phyloP scores from a whole-genome alignment of 2,888 invertebrate genomes.

The Brenthis ino region DNA sequence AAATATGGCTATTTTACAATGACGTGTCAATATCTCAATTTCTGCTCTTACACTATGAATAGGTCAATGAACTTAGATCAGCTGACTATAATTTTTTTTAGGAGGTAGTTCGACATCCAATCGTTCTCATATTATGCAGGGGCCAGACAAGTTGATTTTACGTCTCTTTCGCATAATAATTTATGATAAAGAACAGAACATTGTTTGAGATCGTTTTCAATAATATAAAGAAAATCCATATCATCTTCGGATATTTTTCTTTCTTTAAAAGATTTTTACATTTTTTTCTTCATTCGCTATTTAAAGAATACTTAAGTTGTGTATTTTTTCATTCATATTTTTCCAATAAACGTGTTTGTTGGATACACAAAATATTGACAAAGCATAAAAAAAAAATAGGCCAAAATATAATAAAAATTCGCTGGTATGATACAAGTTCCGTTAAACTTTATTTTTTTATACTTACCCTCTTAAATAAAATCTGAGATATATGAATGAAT shows the following conservation, averaged over 20 bases:
- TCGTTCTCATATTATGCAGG: neutral
- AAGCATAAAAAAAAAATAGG: neutral
- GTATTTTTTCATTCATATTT: too few species aligned
- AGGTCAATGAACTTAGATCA: slow-evolving; percentile 25
- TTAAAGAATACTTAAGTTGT: too few species aligned
- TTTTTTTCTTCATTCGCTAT: too few species aligned
- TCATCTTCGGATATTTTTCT: too few species aligned
- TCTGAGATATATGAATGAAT: slow-evolving; percentile 24
- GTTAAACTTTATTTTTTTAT: slow-evolving; percentile 28
- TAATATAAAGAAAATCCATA: too few species aligned
- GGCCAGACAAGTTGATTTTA: neutral
- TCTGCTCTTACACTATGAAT: neutral
- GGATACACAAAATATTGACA: neutral
- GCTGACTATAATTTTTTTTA: slow-evolving; percentile 8
- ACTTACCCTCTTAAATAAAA: slow-evolving; percentile 40
- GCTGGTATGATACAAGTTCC: slow-evolving; percentile 11
- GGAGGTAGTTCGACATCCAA: slow-evolving; percentile 17
- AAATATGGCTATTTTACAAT: too few species aligned
- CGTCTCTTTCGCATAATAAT: too few species aligned
- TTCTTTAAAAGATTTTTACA: too few species aligned
- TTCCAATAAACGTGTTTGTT: neutral
- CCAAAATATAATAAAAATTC: too few species aligned
- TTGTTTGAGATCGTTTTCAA: too few species aligned
- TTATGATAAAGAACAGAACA: too few species aligned
- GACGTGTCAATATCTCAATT: neutral